Conservation (phyloP, 2,888 invertebrate genomes). For the Mesochorus sp. region DNA sequence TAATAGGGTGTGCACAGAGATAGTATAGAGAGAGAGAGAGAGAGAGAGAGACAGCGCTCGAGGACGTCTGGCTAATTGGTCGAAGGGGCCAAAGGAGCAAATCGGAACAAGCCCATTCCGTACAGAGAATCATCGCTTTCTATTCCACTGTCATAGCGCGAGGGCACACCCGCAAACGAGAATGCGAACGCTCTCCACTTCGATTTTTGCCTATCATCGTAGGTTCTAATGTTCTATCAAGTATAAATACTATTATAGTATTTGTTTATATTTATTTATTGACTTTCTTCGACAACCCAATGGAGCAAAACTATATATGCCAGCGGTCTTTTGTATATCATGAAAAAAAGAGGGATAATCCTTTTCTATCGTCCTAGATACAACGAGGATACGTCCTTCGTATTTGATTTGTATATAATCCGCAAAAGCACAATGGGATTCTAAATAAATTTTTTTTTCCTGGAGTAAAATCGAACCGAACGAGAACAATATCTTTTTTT, state of each 20-base stretch:
- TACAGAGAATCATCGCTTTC: constrained; percentile 55
- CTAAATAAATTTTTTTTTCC: too few relatives aligned
- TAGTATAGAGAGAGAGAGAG: not conserved
- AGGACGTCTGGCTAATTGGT: constrained; percentile 57
- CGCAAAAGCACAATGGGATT: too few relatives aligned
- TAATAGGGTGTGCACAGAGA: not conserved
- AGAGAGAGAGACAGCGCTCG: not conserved
- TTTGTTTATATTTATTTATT: not conserved
- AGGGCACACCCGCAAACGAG: constrained; percentile 42
- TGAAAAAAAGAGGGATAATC: constrained; percentile 29
- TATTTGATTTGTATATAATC: too few relatives aligned
- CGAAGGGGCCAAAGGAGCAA: constrained; percentile 49
- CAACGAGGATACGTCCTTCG: not conserved
- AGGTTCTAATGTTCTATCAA: constrained; percentile 26
- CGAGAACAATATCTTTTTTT: too few relatives aligned
- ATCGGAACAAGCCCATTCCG: constrained; percentile 1
- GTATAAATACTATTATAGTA: not conserved
- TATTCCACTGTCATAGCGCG: constrained; percentile 53
- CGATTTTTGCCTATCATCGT: constrained; percentile 50
- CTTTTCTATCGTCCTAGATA: not conserved
- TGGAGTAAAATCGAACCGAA: too few relatives aligned
- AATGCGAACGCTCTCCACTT: constrained; percentile 55
- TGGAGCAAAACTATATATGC: constrained; percentile 53
- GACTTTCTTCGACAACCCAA: constrained; percentile 28
- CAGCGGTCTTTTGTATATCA: constrained; percentile 10